Evolutionary conservation across 2,797 vertebrate species (phyloP).

Genomic region (Acanthurus leucopareius): DNA sequence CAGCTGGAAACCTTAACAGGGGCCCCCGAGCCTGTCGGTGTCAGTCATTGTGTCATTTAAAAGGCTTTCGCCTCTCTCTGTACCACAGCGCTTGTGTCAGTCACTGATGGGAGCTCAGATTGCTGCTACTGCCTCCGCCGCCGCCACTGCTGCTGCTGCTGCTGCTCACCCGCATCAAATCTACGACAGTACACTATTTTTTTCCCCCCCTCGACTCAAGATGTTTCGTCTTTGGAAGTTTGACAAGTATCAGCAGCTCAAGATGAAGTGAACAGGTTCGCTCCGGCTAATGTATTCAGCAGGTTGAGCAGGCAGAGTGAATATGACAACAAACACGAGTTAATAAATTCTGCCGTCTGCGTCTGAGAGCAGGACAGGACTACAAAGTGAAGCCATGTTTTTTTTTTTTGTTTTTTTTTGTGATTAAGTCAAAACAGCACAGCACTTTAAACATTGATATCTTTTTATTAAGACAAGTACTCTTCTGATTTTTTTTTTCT

Average conservation of each 20-base stretch:
- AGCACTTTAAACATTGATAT: slow-evolving; percentile 95
- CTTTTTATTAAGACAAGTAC: slow-evolving; percentile 99
- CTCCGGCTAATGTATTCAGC: slow-evolving; percentile 58
- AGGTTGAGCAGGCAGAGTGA: slow-evolving; percentile 26
- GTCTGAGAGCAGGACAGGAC: slow-evolving; percentile 27
- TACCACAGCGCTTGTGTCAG: slow-evolving; percentile 56
- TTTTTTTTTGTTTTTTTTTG: slow-evolving; percentile 31
- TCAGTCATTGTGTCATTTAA: slow-evolving; percentile 73
- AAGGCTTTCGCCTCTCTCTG: slow-evolving; percentile 50
- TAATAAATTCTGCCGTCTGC: slow-evolving; percentile 26
- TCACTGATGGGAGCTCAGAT: slow-evolving; percentile 62
- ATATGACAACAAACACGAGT: slow-evolving; percentile 47
- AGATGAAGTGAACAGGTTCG: slow-evolving; percentile 56
- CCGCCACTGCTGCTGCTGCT: slow-evolving; percentile 32
- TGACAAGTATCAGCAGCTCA: slow-evolving; percentile 66
- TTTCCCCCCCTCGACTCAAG: slow-evolving; percentile 9
- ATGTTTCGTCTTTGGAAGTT: slow-evolving; percentile 47
- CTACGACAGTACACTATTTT: slow-evolving; percentile 49
- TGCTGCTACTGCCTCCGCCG: too few species aligned
- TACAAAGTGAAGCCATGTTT: slow-evolving; percentile 28
- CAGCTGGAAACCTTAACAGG: slow-evolving; percentile 65
- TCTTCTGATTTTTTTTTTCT: slow-evolving; percentile 93
- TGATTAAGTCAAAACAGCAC: slow-evolving; percentile 59
- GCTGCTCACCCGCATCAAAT: slow-evolving; percentile 32
- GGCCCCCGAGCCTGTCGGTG: slow-evolving; percentile 59